Evolutionary conservation across 2,888 invertebrate genomes (phyloP).

Genomic region (Tuta absoluta): DNA sequence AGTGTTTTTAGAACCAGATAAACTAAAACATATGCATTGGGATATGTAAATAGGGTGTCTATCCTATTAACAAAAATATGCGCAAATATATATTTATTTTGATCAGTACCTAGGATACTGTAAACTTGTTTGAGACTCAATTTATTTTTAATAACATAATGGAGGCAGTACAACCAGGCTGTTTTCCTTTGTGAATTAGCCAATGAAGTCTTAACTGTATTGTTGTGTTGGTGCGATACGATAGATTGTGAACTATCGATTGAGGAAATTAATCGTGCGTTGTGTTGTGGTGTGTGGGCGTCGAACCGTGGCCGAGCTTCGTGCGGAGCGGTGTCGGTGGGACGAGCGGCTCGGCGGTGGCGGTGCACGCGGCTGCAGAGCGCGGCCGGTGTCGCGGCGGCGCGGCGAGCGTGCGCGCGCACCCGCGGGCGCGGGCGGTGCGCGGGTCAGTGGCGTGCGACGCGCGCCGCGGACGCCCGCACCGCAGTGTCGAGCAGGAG

Average conservation of each 20-base stretch:
- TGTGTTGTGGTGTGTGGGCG: slow-evolving; percentile 12
- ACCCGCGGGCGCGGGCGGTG: slow-evolving; percentile 49
- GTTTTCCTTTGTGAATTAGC: too few species aligned
- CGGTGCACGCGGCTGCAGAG: slow-evolving; percentile 64
- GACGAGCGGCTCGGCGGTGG: slow-evolving; percentile 39
- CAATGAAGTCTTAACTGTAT: background rate
- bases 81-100: too few species aligned
- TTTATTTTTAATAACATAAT: too few species aligned
- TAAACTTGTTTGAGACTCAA: too few species aligned
- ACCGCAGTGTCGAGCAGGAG: slow-evolving; percentile 79
- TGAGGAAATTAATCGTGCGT: background rate
- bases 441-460: slow-evolving; percentile 79
- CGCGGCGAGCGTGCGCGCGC: slow-evolving; percentile 54
- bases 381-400: slow-evolving; percentile 48
- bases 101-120: too few species aligned
- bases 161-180: too few species aligned
- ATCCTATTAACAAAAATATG: too few species aligned
- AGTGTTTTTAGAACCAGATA: too few species aligned
- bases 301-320: slow-evolving; percentile 9
- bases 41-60: too few species aligned
- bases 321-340: slow-evolving; percentile 3
- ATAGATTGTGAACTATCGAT: background rate
- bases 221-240: background rate
- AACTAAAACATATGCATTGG: too few species aligned
- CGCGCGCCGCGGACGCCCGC: slow-evolving; percentile 80